Base-by-base conservation (phyloP, 2,797 vertebrate species). In the Enteromius paludinosus region DNA sequence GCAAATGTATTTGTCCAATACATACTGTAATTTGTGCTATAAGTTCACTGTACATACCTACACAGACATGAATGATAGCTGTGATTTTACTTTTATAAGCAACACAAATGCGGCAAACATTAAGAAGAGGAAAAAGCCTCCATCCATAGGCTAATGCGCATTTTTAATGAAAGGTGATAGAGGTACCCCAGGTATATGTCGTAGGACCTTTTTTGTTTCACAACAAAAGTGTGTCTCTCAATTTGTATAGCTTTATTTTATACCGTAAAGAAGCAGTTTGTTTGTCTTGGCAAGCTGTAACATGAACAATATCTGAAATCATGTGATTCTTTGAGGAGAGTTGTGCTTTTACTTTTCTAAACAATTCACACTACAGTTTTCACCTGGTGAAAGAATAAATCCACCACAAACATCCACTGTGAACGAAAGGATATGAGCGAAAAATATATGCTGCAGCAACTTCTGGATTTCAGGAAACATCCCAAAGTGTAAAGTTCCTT, bases 171-270 rank as follows among this genome's bases (percentile, higher is more conserved):
- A 30, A 41, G 5, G 17, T 14, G 1, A 56, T 28, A 28, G 33
- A 23, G 41, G 5, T 72, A 52, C 30, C 15, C 4, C 20, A 73
- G 62, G 69, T 62, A 18, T 73, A 20, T 66, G 23, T 38, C 15
- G 7, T 43, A 56, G 23, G 23, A 66, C 61, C 56, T 23, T 72
- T 71, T 49, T 47, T 65, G 17, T 78, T 77, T 38, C n/a, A n/a
- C 18, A 77, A 20, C 56, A 62, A 33, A 12, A 69, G 20, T n/a
- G 2, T 2, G 23, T 69, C 4, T 1, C 6, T 74, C 49, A 38
- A 38, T 23, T n/a, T 35, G 1, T 14, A 56, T 30, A 49, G 3
- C 0, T 38, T 38, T 17, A 66, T 78, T 78, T 52, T 64, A 5
- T 15, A 25, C 30, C 30, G 43, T 47, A 47, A 49, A 20, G 25